Evolutionary conservation across 2,113 vertebrate genomes (phyloP), one percentile per base, ranked within the genome.

Genomic region (Columba livia): DNA sequence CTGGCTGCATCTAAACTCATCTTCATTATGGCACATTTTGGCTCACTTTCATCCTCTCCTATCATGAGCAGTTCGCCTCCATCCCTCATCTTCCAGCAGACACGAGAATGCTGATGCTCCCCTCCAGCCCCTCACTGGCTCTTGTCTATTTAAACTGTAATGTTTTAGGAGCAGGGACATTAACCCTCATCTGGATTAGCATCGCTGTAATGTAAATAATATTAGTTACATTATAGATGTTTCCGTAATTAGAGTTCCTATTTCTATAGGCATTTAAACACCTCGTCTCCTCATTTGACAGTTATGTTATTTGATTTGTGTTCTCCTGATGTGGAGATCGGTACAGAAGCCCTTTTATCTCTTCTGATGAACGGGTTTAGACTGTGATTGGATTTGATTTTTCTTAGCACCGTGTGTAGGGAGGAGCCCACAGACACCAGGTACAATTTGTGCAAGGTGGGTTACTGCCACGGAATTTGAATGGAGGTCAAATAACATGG

Each of bases 151-250:
- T 97, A 96, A 96, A 94, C 94, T 92, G 96, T 16, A 94, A 95
- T 97, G 96, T 96, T 97, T 97, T 95, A 95, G 93, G 96, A 96
- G 93, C 92, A 96, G 73, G 53, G 88, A 95, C 88, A 96, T 95
- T 97, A 96, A 96, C 96, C 95, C 83, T 93, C 62, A 0, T 92
- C 90, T 95, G 86, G 94, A 97, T 94, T 92, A 96, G 90, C 92
- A 90, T 94, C 4, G 44, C 92, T 94, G 92, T 79, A 96, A 89
- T 93, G 95, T 94, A 96, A 95, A 96, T 96, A 94, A 95, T 95
- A 95, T 96, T 96, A 97, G 96, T 97, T 96, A 97, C 93, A 95
- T 96, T 96, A 96, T 96, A 97, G 95, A 96, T 96, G 91, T 96
- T 96, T 96, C 96, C 1, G 74, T 96, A 96, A 97, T 96, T 97